Evolutionary conservation across 2,113 vertebrate genomes (phyloP), one percentile per base, ranked within the genome.

Genomic region (Corynorhinus townsendii): DNA sequence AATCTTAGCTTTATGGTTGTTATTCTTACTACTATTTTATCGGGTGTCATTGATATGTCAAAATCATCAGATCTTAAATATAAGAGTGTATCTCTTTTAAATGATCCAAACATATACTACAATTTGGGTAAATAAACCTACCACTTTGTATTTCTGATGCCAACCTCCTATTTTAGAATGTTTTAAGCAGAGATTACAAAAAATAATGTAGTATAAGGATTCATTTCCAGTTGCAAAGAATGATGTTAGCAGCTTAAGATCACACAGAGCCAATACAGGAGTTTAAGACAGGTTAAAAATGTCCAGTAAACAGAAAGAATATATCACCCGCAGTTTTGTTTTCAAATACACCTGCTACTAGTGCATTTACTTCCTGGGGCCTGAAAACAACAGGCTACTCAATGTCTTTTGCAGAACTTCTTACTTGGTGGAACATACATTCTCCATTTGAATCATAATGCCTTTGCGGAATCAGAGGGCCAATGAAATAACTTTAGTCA

Each of bases 401-500:
- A 89, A 95, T 89, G 77, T 52, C n/a, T 95, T 93, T 94, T 93
- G 90, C 96, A 96, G 86, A 81, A 20, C 35, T 86, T 16, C 56
- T 87, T 59, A 35, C 59, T 77, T 91, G 91, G 87, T 20, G 66
- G 73, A 82, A 90, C 72, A 88, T 4, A 40, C 22, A 49, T n/a
- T 86, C 73, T 89, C 90, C 62, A 66, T 56, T 56, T 89, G 83
- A 94, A 40, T 52, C 0, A 0, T 94, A 97, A 97, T 94, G 89
- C 69, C 80, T 98, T 96, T 91, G 43, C 45, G 93, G 96, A 97
- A 93, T 93, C 52, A 71, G 14, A 3, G 69, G 35, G 71, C 90
- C 89, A 93, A 97, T 97, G 24, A 91, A 98, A 98, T 95, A 96
- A 94, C 96, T 97, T 97, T 69, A 91, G 91, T 72, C 80, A 96